Percentiles rank a stretch among this genome's conserved stretches.
phyloP scores from a whole-genome alignment of 2,113 vertebrate genomes.

The Nerophis ophidion region DNA sequence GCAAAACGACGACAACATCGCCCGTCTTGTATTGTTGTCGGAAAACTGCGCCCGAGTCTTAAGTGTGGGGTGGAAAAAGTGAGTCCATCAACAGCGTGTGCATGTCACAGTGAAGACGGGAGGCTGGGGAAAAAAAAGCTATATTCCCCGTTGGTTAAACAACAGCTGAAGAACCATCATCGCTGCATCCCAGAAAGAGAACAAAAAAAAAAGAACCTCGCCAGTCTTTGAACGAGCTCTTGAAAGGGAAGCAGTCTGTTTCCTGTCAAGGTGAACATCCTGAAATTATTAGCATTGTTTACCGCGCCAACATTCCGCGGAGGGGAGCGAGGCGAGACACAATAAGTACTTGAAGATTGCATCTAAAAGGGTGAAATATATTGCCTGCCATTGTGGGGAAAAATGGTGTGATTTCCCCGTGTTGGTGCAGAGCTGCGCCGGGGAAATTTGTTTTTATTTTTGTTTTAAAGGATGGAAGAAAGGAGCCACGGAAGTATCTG shows the following conservation, averaged over 20 bases:
- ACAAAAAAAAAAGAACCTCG: conserved; percentile 48
- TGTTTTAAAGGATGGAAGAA: background rate
- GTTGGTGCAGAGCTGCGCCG: conserved; percentile 24
- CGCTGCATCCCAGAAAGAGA: conserved; percentile 53
- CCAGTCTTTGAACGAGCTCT: conserved; percentile 50
- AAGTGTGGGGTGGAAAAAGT: conserved; percentile 26
- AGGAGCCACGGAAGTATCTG: conserved; percentile 14
- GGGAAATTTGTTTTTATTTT: conserved; percentile 35
- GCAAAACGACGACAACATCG: conserved; percentile 10
- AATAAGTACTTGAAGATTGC: conserved; percentile 46
- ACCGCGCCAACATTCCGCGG: conserved; percentile 35
- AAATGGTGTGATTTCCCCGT: conserved; percentile 39
- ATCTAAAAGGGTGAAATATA: conserved; percentile 58
- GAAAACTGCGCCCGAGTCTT: conserved; percentile 28
- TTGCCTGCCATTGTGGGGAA: conserved; percentile 25
- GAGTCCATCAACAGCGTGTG: conserved; percentile 46
- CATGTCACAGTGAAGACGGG: conserved; percentile 49
- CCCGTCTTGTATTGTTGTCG: conserved; percentile 22
- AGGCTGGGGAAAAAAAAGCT: conserved; percentile 38
- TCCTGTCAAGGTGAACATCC: conserved; percentile 61
- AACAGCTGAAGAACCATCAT: conserved; percentile 52
- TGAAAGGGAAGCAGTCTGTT: conserved; percentile 58
- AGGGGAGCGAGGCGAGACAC: conserved; percentile 28
- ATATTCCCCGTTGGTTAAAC: conserved; percentile 66
- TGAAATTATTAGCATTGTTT: conserved; percentile 69